Conservation (phyloP, 2,888 invertebrate species). For the Zaprionus bogoriensis region DNA sequence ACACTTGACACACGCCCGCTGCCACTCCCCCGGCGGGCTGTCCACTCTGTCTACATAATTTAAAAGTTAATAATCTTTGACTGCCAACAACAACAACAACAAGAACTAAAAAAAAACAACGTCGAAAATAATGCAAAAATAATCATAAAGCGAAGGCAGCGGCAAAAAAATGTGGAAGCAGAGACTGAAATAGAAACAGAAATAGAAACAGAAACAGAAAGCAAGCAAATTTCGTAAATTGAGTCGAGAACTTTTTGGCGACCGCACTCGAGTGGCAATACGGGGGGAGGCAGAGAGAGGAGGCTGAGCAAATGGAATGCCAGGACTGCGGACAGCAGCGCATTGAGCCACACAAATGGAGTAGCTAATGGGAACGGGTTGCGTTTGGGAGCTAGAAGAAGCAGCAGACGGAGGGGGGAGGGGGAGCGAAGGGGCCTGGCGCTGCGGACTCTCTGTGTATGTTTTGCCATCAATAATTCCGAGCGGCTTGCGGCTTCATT, state of each 20-base stretch:
- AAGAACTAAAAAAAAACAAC: no score
- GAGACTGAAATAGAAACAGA: not conserved
- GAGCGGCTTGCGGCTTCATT: conserved; percentile 71
- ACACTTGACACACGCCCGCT: conserved; percentile 28
- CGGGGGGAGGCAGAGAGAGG: not conserved
- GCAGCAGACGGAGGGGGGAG: not conserved
- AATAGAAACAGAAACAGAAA: conserved; percentile 15
- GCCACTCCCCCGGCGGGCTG: not conserved
- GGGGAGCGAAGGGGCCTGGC: not conserved
- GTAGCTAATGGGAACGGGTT: not conserved
- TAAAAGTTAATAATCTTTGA: conserved; percentile 69
- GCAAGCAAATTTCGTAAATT: conserved; percentile 62
- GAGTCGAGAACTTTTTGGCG: conserved; percentile 63
- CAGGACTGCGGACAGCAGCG: not conserved
- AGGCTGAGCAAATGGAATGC: conserved; percentile 1
- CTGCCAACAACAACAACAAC: conserved; percentile 7
- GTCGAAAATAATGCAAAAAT: conserved; percentile 14
- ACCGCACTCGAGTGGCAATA: conserved; percentile 54
- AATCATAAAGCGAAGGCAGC: not conserved
- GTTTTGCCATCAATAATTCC: conserved; percentile 69
- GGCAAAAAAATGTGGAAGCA: not conserved
- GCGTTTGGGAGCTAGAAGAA: not conserved
- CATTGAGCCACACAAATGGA: no score
- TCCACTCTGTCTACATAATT: conserved; percentile 47
- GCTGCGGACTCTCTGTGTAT: conserved; percentile 10